Base-by-base conservation (phyloP, 2,113 vertebrate species). In the Hymenochirus boettgeri region DNA sequence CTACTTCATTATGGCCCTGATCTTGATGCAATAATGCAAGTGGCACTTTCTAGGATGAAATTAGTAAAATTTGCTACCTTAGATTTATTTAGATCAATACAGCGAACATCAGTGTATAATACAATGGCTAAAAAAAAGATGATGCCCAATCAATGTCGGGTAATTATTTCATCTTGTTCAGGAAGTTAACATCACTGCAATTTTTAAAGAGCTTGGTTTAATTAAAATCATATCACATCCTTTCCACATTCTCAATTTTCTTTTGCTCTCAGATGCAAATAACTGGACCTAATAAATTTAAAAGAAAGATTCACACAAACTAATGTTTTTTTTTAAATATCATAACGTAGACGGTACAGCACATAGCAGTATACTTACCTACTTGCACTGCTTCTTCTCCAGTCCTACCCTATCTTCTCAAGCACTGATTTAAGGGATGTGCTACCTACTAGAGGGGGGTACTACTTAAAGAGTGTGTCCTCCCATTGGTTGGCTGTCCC, bases 71-170 rank as follows among this genome's bases (percentile, higher is more conserved):
- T 69, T 53, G 21, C 57, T 60, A 53, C 56, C 23, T 60, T 42
- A 53, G 33, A 69, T 60, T 69, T 69, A 64, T 64, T 64, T 64
- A 60, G 55, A 65, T 65, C 42, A 65, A 57, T 57, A 65, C 63
- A 57, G 57, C 48, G 48, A 65, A 57, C 53, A 57, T 57, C 13
- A 57, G 56, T 52, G 47, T n/a, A 23, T 24, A 53, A 60, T 21
- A 60, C 55, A 60, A 60, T 60, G 48, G 23, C 15, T 35, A 53
- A 42, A 25, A 60, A n/a, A n/a, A 69, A 69, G 29, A 29, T 23
- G 24, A 45, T 18, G 54, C 42, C 54, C 63, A 50, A 57, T 65
- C 63, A 65, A 65, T 56, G 31, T 7, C 8, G 22, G 54, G 7
- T 47, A 57, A 65, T 65, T 57, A 65, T 18, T 35, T n/a, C 15